Evolutionary conservation across 2,113 vertebrate genomes (phyloP), one percentile per base, ranked within the genome.

Genomic region (Puntigrus tetrazona): DNA sequence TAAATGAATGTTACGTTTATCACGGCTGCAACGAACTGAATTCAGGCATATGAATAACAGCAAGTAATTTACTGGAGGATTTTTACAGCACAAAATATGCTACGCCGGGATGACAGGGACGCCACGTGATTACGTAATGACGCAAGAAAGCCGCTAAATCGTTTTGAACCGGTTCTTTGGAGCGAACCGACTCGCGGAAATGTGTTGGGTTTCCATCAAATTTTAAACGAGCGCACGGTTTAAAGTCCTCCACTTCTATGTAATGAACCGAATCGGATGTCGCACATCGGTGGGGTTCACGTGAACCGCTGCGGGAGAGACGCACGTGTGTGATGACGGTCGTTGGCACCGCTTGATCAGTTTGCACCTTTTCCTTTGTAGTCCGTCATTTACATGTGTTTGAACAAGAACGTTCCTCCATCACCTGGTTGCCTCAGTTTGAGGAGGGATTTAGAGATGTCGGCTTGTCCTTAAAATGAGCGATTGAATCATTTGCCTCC

Each of bases 61-160:
- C 11, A 0, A n/a, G 9, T 9, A 1, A n/a, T 1, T 20, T 34
- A 34, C 16, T 38, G 7, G 1, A 34, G 16, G 3, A 3, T 34
- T 34, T n/a, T 36, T 69, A 6, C 4, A 70, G 67, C 67, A n/a
- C 6, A 20, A 38, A 70, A 43, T 67, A 10, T n/a, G 67, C 34
- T 34, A 22, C 20, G 20, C 34, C 34, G 34, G 9, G 67, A 41
- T 73, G 38, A 73, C 11, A 45, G 11, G n/a, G n/a, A 25, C n/a
- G n/a, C 22, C 38, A 73, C n/a, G 69, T 73, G 69, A 73, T 45
- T 73, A 72, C 36, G 69, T 38, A 36, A 69, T 70, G 36, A 70
- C 69, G 22, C 67, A 70, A 41, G 10, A 36, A 5, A 20, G 7
- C 29, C 50, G 27, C 61, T 34, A 31, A 65, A 38, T 69, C 16